phyloP scores from a whole-genome alignment of 1,140 invertebrate genomes.

The Zaprionus ghesquierei region DNA sequence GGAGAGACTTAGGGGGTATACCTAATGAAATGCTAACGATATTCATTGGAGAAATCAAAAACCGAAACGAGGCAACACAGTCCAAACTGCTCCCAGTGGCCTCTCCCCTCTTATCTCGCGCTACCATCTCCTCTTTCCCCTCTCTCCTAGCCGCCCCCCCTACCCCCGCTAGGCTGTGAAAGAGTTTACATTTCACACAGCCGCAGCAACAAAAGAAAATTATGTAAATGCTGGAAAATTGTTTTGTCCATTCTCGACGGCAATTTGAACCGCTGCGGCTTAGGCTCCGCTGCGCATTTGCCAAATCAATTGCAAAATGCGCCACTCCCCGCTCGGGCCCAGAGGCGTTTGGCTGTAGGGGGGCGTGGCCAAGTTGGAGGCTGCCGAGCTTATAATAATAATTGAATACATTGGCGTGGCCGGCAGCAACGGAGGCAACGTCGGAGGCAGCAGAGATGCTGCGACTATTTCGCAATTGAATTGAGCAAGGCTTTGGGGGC shows the following conservation, averaged over 20 bases:
- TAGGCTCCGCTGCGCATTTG: conserved; percentile 50
- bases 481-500: conserved; percentile 9
- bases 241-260: conserved; percentile 46
- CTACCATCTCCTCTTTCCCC: too few species aligned
- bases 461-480: conserved; percentile 49
- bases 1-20: conserved; percentile 20
- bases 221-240: conserved; percentile 77
- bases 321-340: too few species aligned
- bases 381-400: conserved; percentile 75
- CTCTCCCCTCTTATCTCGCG: too few species aligned
- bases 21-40: conserved; percentile 79
- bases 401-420: conserved; percentile 66
- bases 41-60: conserved; percentile 74
- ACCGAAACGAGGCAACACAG: conserved; percentile 51
- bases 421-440: not conserved
- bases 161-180: not conserved
- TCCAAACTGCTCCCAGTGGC: conserved; percentile 26
- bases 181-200: conserved; percentile 44
- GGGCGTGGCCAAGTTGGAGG: conserved; percentile 21
- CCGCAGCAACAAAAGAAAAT: conserved; percentile 62
- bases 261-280: conserved; percentile 53
- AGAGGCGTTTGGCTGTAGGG: not conserved
- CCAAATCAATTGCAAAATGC: conserved; percentile 69
- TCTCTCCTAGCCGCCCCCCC: not conserved
- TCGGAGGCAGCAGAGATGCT: not conserved